These are phyloP conservation scores for Sebastes hubbsi DNA, from an alignment of 2,797 vertebrate species.

Conservation along the genomic window DNA sequence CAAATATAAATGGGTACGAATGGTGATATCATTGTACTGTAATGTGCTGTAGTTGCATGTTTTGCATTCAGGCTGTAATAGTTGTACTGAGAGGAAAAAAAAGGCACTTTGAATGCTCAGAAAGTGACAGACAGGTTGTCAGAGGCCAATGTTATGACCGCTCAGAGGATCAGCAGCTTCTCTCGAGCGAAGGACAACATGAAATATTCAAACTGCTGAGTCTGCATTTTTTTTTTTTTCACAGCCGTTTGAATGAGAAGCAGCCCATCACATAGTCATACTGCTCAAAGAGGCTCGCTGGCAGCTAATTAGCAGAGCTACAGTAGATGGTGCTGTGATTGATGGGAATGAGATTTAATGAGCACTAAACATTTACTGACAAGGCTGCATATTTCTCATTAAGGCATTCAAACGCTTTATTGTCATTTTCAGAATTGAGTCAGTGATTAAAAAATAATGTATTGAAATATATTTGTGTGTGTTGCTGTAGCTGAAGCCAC, in stretches of 20 bases:
- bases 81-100: neutral
- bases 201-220: conserved; percentile 72
- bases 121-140: conserved; percentile 58
- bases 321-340: conserved; percentile 25
- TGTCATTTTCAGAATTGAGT: neutral
- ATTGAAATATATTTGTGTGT: neutral
- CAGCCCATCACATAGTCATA: conserved; percentile 7
- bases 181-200: conserved; percentile 66
- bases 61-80: neutral
- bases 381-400: conserved; percentile 9
- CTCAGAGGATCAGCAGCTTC: conserved; percentile 50
- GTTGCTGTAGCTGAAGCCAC: neutral
- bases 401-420: neutral
- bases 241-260: conserved; percentile 32
- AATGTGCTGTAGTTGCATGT: neutral
- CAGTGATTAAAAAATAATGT: conserved; percentile 2
- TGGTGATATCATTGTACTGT: neutral
- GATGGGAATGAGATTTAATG: conserved; percentile 38
- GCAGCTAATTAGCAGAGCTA: conserved; percentile 43
- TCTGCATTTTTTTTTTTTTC: conserved; percentile 17
- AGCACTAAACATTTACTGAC: conserved; percentile 8
- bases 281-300: neutral
- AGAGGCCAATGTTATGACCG: conserved; percentile 25
- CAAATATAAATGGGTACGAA: neutral
- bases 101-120: neutral